Percentiles rank a stretch among this genome's conserved stretches.
Conservation (phyloP, 2,888 invertebrate genomes). For the Metopia argyrocephala region DNA sequence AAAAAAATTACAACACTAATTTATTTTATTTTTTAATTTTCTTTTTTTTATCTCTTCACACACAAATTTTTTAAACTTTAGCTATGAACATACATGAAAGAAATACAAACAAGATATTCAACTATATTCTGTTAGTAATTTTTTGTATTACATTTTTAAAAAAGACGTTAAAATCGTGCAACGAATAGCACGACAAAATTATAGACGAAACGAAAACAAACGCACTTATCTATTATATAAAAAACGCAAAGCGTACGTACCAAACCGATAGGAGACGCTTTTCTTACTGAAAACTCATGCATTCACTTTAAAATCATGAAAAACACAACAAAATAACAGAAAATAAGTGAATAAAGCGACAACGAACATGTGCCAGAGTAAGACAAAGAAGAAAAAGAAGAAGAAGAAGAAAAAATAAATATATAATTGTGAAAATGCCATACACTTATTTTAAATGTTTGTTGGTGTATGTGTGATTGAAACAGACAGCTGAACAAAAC, state of each 20-base stretch:
- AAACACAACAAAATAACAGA: conserved; percentile 17
- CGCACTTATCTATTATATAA: conserved; percentile 67
- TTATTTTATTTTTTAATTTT: conserved; percentile 3
- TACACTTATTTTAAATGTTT: too few species aligned
- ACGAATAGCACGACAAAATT: conserved; percentile 46
- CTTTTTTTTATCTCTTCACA: not conserved
- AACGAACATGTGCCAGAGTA: conserved; percentile 1
- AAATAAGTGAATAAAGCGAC: not conserved
- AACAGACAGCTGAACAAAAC: conserved; percentile 51
- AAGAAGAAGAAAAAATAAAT: conserved; percentile 38
- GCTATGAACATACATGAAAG: not conserved
- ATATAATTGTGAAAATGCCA: conserved; percentile 52
- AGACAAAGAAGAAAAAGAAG: conserved; percentile 33
- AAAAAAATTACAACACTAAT: not conserved
- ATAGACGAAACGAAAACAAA: conserved; percentile 41
- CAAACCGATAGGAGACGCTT: conserved; percentile 80
- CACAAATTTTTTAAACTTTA: not conserved
- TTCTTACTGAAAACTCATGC: conserved; percentile 78
- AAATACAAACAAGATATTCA: conserved; percentile 20
- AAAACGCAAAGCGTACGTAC: conserved; percentile 78
- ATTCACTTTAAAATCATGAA: conserved; percentile 67
- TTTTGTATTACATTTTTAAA: conserved; percentile 7
- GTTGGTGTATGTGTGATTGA: conserved; percentile 10
- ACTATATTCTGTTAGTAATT: not conserved
- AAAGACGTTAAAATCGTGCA: conserved; percentile 39